Conservation (phyloP, 1,140 invertebrate species). For the Drosophila tani region DNA sequence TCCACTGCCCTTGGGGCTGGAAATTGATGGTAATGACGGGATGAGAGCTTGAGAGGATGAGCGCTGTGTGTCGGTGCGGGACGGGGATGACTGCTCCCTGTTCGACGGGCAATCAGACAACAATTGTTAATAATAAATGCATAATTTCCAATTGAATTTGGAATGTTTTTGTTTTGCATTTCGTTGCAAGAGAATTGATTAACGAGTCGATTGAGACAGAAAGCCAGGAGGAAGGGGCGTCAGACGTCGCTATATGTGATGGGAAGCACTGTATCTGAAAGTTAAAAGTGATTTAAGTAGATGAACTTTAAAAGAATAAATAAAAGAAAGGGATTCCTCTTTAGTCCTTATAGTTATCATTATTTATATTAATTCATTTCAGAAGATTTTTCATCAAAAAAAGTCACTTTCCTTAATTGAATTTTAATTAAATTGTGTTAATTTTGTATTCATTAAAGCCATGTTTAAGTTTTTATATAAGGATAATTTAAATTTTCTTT, state of each 20-base stretch:
- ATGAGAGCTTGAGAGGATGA: neutral
- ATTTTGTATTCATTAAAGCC: neutral
- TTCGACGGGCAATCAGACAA: conserved; percentile 69
- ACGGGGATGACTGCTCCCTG: conserved; percentile 8
- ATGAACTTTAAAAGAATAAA: too few species aligned
- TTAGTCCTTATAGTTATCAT: too few species aligned
- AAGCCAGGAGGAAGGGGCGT: conserved; percentile 6
- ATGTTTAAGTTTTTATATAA: neutral
- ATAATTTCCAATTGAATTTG: conserved; percentile 80
- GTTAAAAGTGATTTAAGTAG: neutral
- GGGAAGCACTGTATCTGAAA: conserved; percentile 8
- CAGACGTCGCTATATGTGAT: conserved; percentile 18
- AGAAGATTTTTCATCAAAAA: too few species aligned
- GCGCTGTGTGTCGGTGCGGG: neutral
- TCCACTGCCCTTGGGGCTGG: conserved; percentile 53
- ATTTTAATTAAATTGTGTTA: too few species aligned
- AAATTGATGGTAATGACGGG: conserved; percentile 39
- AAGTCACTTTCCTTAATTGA: neutral
- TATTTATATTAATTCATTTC: too few species aligned
- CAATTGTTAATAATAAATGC: conserved; percentile 84
- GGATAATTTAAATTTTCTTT: neutral
- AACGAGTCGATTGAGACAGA: conserved; percentile 50
- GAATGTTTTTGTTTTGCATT: conserved; percentile 72
- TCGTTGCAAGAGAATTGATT: conserved; percentile 63
- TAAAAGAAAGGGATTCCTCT: too few species aligned